Base-by-base conservation (phyloP, 2,113 vertebrate species). In the Ploceus nigricollis region DNA sequence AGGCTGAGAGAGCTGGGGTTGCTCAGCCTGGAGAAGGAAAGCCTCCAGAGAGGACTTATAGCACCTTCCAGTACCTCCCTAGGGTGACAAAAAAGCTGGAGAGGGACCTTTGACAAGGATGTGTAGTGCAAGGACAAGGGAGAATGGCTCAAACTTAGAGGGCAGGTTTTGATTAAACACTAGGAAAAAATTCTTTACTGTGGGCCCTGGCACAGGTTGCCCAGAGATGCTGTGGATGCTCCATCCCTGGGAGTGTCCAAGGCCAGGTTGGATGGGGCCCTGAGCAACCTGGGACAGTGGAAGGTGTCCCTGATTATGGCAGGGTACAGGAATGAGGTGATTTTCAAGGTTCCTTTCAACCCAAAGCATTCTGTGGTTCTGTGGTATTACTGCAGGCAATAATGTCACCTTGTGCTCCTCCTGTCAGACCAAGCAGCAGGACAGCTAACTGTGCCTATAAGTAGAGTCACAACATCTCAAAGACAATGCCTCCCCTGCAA, bases 251-350 rank as follows among this genome's bases (percentile, higher is more conserved):
- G 2, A 63, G 11, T 31, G 11, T 17, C 15, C 76, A 72, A 22
- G 22, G 7, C 3, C 17, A 35, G 20, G 25, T 0, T 23, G 42
- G 35, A 56, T 27, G 21, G 20, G 30, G 2, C 13, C 6, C 31
- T 48, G 30, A 40, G 30, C 6, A 54, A 6, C 28, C 23, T 79
- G 84, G 30, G 2, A 1, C 9, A 64, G 20, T 56, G 40, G n/a
- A 71, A 48, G 40, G 6, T 56, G 47, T 15, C 24, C 15, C 23
- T 54, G 65, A 24, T 9, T 3, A 25, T 25, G 57, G 48, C 35
- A 35, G 31, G 30, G 6, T 12, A 12, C 1, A 0, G 17, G 17
- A 48, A 64, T 0, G 0, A 40, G 31, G 30, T 56, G 20, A 10
- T 56, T 25, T 80, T 22, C 10, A 47, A 48, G 17, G 40, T 64